Base-by-base conservation (phyloP, 1,140 invertebrate species). In the Atta colombica region DNA sequence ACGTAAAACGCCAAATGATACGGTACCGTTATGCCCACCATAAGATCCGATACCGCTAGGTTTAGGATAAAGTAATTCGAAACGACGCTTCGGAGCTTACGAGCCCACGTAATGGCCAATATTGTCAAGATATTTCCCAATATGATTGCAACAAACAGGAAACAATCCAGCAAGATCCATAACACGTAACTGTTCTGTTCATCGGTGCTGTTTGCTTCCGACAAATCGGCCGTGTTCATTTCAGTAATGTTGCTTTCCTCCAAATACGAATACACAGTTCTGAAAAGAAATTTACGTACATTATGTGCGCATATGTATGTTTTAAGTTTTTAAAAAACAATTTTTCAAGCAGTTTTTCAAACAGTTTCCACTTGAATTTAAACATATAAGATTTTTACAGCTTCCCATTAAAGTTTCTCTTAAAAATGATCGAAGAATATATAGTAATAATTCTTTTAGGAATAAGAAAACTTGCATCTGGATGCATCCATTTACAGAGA, bases 51-150 rank as follows among this genome's bases (percentile, higher is more conserved):
- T 63, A 97, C 95, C 18, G 97, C 97, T 77, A 98, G 93, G 89
- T 97, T 97, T 39, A 97, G 94, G 60, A 98, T 96, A 94, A 98
- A 97, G 72, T 97, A 96, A 94, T 97, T 98, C 45, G 97, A 97
- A 2, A 96, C 96, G 45, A 97, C 93, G 58, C 95, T 96, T 7
- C 96, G 96, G 1, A 97, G 94, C 55, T 96, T 96, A 45, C 97
- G 96, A 90, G 96, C 97, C 80, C 96, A 94, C 68, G 96, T 96
- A 6, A 98, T 96, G 0, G 97, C 97, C 74, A 97, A 94, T 78
- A 98, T 97, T 49, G 97, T 98, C 14, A 98, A 95, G 18, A 97
- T 96, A 92, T 98, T 98, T 1, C 97, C 97, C 74, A 96, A 95
- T 10, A 98, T 89, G 75, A 97, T 97, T 25, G 96, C 92, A 12